phyloP scores from a whole-genome alignment of 2,888 invertebrate species.

The Sylvicola cinctus region DNA sequence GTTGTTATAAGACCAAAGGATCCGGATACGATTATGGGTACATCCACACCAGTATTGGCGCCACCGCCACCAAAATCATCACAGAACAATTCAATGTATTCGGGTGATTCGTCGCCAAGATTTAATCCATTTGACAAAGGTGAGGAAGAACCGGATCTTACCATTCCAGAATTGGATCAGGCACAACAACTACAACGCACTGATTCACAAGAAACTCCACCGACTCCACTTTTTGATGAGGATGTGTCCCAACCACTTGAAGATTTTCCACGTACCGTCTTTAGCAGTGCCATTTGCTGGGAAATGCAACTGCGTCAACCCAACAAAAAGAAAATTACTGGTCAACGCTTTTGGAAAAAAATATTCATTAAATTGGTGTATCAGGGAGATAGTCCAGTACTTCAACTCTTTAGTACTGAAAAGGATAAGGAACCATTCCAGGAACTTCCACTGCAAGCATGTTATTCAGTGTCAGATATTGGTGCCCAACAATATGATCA shows the following conservation, averaged over 20 bases:
- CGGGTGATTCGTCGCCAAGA: constrained; percentile 38
- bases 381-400: constrained; percentile 63
- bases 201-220: constrained; percentile 59
- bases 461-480: constrained; percentile 87
- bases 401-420: constrained; percentile 67
- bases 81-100: constrained; percentile 13
- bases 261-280: constrained; percentile 66
- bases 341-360: constrained; percentile 94
- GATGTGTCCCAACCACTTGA: constrained; percentile 82
- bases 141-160: constrained; percentile 14
- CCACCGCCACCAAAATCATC: constrained; percentile 32
- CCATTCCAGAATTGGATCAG: constrained; percentile 15
- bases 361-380: constrained; percentile 63
- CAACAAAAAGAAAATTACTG: constrained; percentile 90
- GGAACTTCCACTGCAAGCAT: constrained; percentile 82
- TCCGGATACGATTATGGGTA: constrained; percentile 20
- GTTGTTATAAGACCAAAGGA: constrained; percentile 47
- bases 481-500: constrained; percentile 96
- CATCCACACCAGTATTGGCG: constrained; percentile 48
- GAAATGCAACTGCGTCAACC: constrained; percentile 91
- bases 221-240: constrained; percentile 86
- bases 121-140: constrained; percentile 61
- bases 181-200: constrained; percentile 25
- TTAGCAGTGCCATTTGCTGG: constrained; percentile 68
- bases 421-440: constrained; percentile 85